phyloP scores from a whole-genome alignment of 2,113 vertebrate genomes.

The Oophaga pumilio region DNA sequence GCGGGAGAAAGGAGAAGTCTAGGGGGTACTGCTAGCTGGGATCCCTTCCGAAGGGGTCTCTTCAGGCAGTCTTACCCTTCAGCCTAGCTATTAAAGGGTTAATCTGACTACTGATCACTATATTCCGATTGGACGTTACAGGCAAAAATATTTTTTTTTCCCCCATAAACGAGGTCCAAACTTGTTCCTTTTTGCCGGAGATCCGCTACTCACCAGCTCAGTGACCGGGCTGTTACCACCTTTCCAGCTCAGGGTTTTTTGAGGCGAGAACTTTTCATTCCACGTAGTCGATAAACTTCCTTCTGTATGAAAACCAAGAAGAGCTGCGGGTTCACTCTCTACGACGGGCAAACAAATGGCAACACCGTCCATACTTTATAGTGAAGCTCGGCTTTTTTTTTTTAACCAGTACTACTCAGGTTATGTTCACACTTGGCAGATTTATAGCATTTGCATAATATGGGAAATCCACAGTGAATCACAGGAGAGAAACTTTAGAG shows the following conservation, averaged over 20 bases:
- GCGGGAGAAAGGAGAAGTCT: not conserved
- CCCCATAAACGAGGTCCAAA: too few relatives aligned
- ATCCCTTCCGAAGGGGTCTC: not conserved
- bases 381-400: not conserved
- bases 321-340: not conserved
- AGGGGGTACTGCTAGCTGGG: not conserved
- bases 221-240: slow-evolving; percentile 79
- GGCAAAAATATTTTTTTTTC: not conserved
- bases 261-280: slow-evolving; percentile 93
- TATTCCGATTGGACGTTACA: not conserved
- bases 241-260: slow-evolving; percentile 89
- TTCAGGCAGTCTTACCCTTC: not conserved
- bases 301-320: slow-evolving; percentile 73
- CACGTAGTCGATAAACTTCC: slow-evolving; percentile 94
- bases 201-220: slow-evolving; percentile 82
- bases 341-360: not conserved
- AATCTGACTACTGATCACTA: too few relatives aligned
- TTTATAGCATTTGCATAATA: too few relatives aligned
- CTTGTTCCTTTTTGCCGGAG: not conserved
- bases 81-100: not conserved
- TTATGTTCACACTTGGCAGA: too few relatives aligned
- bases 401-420: too few relatives aligned
- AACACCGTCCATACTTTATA: not conserved
- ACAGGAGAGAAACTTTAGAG: too few relatives aligned
- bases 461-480: too few relatives aligned